phyloP scores from a whole-genome alignment of 2,113 vertebrate species.

The Cnemophilus loriae region DNA sequence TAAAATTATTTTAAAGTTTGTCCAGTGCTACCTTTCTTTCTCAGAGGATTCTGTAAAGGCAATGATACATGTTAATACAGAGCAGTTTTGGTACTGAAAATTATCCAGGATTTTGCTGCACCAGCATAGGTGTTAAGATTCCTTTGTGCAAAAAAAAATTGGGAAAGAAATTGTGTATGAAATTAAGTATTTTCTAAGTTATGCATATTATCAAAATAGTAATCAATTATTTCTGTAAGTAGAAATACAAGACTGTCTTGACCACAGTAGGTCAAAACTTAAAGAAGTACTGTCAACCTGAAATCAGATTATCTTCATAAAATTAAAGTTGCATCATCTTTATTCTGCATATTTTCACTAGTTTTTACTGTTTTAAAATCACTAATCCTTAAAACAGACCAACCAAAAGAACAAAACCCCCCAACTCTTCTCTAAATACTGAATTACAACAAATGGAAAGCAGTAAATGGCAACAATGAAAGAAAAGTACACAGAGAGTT shows the following conservation, averaged over 20 bases:
- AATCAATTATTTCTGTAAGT: not conserved
- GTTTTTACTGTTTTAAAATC: not conserved
- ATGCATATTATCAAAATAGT: not conserved
- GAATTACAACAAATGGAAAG: not conserved
- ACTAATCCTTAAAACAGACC: not conserved
- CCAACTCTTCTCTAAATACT: not conserved
- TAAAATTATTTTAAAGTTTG: not conserved
- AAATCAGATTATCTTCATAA: not conserved
- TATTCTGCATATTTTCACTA: not conserved
- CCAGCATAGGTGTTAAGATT: not conserved
- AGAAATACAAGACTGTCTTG: not conserved
- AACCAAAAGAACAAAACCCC: fast-evolving
- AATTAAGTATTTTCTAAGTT: not conserved
- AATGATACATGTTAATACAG: not conserved
- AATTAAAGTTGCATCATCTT: not conserved
- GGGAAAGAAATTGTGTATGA: fast-evolving
- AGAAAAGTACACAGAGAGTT: not conserved
- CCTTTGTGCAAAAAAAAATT: fast-evolving
- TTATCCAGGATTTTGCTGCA: not conserved
- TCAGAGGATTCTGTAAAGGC: not conserved
- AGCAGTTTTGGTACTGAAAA: not conserved
- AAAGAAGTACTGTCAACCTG: not conserved
- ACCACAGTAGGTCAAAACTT: not conserved
- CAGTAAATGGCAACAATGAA: not conserved
- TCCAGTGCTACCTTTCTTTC: not conserved